Evolutionary conservation across 37 sponge, comb jelly and placozoan species (phyloP), one percentile per base, ranked within the genome.

Genomic region (Sycon ciliatum): DNA sequence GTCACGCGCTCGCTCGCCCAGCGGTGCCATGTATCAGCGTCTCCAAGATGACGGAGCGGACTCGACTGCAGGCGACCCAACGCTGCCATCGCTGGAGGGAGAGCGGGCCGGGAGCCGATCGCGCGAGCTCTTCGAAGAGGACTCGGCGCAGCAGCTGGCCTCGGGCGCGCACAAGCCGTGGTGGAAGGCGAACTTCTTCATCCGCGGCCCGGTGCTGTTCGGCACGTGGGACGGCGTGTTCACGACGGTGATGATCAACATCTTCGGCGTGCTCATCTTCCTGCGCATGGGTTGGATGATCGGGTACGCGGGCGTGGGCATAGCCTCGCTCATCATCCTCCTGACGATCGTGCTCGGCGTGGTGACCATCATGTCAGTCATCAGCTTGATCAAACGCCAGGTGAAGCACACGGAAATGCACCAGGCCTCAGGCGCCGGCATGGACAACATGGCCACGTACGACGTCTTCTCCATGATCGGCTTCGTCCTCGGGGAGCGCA

Each of bases 161-260:
- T n/a, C n/a, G n/a, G n/a, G n/a, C 63, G 32, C 7, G 11, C 31
- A 60, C 24, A 60, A 38, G 26, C 70, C 70, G 13, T 78, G 79
- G 79, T 78, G 79, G 79, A 78, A 78, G 35, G 36, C 79, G 6
- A 78, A 78, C 40, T 78, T 78, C 57, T 78, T 78, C 79, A 58
- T 78, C 42, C 38, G 79, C n/a, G 72, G 74, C 37, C 79, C 72
- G 3, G 55, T 72, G 4, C 65, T 70, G 20, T 78, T 78, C 56
- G 79, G 79, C 2, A 78, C 79, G 46, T 78, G 79, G 79, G 79
- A 78, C 34, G 79, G 77, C 35, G 78, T 77, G 23, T 77, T 77
- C 23, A 77, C 78, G 26, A 55, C 71, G 6, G 73, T 71, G 34
- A 71, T 77, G 65, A 38, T 77, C 23, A 77, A 77, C 60, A 71